A percentile compares a stretch with the other conserved stretches of the same genome.
Evolutionary conservation across 2,797 vertebrate species (phyloP).

Genomic region (Margarornis squamiger): DNA sequence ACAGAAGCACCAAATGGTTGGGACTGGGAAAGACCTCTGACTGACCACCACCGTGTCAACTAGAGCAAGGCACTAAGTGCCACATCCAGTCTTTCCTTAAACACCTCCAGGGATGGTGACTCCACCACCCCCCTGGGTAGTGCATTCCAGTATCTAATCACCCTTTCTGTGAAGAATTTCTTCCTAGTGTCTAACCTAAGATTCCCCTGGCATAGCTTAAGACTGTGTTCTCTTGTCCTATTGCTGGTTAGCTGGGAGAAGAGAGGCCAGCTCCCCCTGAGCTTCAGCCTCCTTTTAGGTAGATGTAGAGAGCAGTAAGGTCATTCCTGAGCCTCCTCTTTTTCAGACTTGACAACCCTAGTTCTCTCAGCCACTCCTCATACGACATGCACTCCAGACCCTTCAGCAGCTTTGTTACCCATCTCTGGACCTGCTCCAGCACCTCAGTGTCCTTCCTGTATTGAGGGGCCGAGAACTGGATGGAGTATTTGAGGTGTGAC

Average conservation of each 20-base stretch:
- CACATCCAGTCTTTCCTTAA: neutral
- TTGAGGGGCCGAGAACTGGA: neutral
- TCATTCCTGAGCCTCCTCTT: neutral
- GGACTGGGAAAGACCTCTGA: neutral
- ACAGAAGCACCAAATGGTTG: neutral
- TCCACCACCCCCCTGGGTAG: neutral
- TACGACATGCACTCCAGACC: neutral
- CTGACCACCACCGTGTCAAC: neutral
- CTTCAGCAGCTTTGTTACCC: neutral
- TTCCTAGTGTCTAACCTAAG: neutral
- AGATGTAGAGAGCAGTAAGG: neutral
- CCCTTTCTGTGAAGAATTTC: neutral
- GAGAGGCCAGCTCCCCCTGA: neutral
- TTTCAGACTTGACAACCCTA: neutral
- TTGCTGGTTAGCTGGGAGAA: accelerated
- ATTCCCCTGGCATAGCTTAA: neutral
- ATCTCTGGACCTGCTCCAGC: neutral
- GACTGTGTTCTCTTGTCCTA: neutral
- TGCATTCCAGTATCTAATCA: neutral
- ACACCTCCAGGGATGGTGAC: neutral
- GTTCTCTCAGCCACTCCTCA: neutral
- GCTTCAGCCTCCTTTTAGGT: neutral
- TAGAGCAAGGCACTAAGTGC: neutral
- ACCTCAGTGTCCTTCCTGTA: neutral
- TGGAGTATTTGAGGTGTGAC: neutral